A percentile compares a stretch with the other conserved stretches of the same genome.
Conservation (phyloP, 92 coral and sea anemone species). For the Montipora capitata region DNA sequence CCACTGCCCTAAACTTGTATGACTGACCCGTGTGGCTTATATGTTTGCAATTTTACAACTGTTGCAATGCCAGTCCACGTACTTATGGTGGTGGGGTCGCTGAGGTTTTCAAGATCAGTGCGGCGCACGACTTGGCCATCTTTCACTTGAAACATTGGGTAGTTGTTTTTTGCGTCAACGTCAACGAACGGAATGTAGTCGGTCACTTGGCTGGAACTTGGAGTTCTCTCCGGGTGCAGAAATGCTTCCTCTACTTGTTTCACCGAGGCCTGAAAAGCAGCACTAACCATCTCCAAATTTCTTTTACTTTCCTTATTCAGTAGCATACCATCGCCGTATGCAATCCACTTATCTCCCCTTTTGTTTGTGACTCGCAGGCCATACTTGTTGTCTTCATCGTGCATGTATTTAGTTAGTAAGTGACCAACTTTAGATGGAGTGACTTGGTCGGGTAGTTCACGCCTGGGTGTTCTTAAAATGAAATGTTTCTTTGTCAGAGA, state of each 20-base stretch:
- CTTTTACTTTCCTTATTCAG: constrained; percentile 37
- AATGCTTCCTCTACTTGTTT: constrained; percentile 68
- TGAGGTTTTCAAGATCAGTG: constrained; percentile 48
- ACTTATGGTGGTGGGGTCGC: constrained; percentile 43
- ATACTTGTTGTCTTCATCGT: constrained; percentile 81
- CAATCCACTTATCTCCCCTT: constrained; percentile 79
- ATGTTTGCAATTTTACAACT: not conserved
- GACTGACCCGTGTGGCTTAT: constrained; percentile 11
- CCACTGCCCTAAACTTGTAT: not conserved
- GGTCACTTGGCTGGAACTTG: constrained; percentile 35
- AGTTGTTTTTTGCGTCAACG: constrained; percentile 63
- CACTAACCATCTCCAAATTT: constrained; percentile 23
- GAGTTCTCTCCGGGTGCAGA: not conserved
- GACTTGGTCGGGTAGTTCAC: constrained; percentile 37
- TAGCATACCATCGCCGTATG: constrained; percentile 85
- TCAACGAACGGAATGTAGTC: constrained; percentile 74
- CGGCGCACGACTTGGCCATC: constrained; percentile 65
- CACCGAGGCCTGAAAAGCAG: constrained; percentile 74
- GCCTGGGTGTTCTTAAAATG: constrained; percentile 69
- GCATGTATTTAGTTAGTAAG: constrained; percentile 82
- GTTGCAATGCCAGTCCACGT: constrained; percentile 65
- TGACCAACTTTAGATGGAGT: constrained; percentile 49
- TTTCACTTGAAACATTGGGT: constrained; percentile 69
- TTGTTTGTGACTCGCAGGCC: constrained; percentile 81
- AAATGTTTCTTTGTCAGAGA: too few species aligned